Evolutionary conservation across 2,113 vertebrate genomes (phyloP).

Genomic region (Syrrhaptes paradoxus): DNA sequence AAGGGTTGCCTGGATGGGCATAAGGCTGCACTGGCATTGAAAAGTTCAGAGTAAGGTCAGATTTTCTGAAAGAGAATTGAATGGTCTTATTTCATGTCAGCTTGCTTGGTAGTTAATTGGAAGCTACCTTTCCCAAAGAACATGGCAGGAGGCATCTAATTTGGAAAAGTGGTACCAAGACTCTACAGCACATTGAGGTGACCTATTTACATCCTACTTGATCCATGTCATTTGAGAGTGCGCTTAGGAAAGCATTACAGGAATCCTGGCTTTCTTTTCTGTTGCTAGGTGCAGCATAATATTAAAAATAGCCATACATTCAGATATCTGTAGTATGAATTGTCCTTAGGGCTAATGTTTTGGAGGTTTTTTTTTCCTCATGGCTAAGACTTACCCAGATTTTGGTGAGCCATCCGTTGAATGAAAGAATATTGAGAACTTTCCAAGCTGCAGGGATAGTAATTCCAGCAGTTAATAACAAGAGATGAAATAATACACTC

Average conservation of each 20-base stretch:
- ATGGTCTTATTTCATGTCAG: neutral
- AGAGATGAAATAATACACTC: neutral
- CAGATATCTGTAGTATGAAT: neutral
- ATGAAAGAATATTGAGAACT: neutral
- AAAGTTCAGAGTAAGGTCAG: neutral
- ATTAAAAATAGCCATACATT: neutral
- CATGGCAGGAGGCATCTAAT: neutral
- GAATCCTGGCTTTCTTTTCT: neutral
- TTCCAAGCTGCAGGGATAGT: neutral
- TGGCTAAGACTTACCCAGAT: neutral
- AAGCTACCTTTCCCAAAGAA: neutral
- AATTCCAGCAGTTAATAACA: constrained; percentile 19
- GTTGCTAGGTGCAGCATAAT: neutral
- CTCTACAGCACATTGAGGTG: neutral
- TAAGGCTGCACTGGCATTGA: neutral
- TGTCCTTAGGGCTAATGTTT: neutral
- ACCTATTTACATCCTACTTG: neutral
- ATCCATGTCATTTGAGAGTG: neutral
- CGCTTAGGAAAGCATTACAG: neutral
- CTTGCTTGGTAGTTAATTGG: neutral
- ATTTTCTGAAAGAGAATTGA: neutral
- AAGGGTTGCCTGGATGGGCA: neutral
- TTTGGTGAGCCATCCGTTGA: neutral
- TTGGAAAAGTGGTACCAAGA: neutral
- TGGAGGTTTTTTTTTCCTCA: neutral